Evolutionary conservation across 2,888 invertebrate species (phyloP), one percentile per base, ranked within the genome.

Genomic region (Agapostemon virescens): DNA sequence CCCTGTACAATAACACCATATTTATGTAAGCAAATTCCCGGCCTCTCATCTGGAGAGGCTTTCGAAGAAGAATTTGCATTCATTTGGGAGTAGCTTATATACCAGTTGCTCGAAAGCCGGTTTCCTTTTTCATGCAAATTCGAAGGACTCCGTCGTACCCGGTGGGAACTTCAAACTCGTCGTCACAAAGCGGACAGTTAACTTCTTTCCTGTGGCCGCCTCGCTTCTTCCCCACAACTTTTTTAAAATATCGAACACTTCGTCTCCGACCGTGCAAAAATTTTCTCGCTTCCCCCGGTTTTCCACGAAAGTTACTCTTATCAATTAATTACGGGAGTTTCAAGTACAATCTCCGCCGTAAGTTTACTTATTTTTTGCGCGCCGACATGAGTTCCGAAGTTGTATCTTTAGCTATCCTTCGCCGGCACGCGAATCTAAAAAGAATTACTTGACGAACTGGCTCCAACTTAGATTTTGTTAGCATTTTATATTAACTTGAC

Each of bases 61-160:
- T 83, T 86, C 86, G 86, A 87, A 84, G 88, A 89, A 87, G 87
- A 89, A 90, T 90, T 90, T 90, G 87, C 90, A 90, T 90, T 89
- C 86, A 87, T 89, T 89, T 86, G 81, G 73, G 79, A 87, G 86
- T 86, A 83, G 87, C 87, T 88, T 86, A 88, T 87, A 87, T 85
- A 87, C 88, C 84, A 85, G 88, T 88, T 87, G 86, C 88, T 88
- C 84, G 82, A 80, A 85, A 84, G 82, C 83, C 83, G 64, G 45
- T 79, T 63, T 83, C 87, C 89, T 88, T 90, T 90, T 88, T 86
- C 88, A 90, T 89, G 90, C 86, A 90, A 90, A 90, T 90, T 84
- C 85, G 42, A 84, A 79, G 83, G 85, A 86, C 83, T 83, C 75
- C 69, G 85, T 69, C 80, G 72, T 79, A 45, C 81, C 81, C 64